phyloP scores from a whole-genome alignment of 2,113 vertebrate genomes.

The Tetrax tetrax region DNA sequence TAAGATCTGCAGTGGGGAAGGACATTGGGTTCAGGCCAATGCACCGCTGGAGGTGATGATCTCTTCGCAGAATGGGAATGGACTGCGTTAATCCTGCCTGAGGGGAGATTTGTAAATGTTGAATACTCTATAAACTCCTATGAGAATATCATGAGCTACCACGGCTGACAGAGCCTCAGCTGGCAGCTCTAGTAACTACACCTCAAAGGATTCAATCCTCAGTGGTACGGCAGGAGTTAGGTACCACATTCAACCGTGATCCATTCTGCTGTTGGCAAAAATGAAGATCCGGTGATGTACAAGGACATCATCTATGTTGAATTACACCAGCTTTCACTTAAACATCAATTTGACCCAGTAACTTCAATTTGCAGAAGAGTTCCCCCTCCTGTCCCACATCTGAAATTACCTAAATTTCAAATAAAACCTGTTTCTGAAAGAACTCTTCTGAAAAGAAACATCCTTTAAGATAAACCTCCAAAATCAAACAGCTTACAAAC shows the following conservation, averaged over 20 bases:
- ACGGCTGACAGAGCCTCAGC: background rate
- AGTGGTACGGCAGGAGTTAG: background rate
- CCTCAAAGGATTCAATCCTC: background rate
- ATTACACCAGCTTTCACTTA: background rate
- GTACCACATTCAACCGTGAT: background rate
- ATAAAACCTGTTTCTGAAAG: background rate
- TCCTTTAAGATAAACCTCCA: background rate
- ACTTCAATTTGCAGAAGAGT: background rate
- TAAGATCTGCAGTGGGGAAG: conserved; percentile 93
- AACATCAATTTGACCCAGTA: background rate
- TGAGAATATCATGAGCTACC: background rate
- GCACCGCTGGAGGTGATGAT: conserved; percentile 92
- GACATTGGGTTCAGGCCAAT: conserved; percentile 93
- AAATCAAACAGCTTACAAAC: background rate
- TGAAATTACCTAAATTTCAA: background rate
- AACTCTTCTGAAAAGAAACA: background rate
- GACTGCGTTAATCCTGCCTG: conserved; percentile 88
- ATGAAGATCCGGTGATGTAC: background rate
- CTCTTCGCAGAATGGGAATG: conserved; percentile 92
- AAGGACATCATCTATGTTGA: background rate
- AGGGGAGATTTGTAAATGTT: background rate
- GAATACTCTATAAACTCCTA: background rate
- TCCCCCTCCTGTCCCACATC: background rate
- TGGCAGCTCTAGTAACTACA: background rate
- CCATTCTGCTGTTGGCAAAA: background rate